Percentiles rank a stretch among this genome's conserved stretches.
phyloP scores from a whole-genome alignment of 1,140 invertebrate species.

The Spodoptera frugiperda region DNA sequence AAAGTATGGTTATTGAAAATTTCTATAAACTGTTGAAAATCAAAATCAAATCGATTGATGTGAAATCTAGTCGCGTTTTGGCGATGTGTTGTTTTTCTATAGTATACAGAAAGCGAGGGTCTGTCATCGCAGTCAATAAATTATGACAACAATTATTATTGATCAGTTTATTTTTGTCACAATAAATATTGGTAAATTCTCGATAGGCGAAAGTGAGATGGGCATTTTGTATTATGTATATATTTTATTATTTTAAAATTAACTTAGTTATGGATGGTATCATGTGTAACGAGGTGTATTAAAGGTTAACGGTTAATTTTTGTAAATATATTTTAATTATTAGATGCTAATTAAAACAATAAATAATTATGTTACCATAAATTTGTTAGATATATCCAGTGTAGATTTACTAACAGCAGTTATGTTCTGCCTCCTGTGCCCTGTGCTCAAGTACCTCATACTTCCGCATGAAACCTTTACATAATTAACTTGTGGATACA shows the following conservation, averaged over 20 bases:
- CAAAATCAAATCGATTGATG: constrained; percentile 38
- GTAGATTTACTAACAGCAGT: constrained; percentile 57
- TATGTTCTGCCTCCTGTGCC: constrained; percentile 23
- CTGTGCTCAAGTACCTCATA: constrained; percentile 42
- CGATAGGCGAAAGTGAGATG: constrained; percentile 51
- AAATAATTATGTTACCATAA: constrained; percentile 68
- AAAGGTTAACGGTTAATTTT: constrained; percentile 54
- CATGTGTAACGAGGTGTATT: constrained; percentile 54
- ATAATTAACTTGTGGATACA: constrained; percentile 6
- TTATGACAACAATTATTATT: constrained; percentile 11
- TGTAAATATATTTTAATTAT: constrained; percentile 71
- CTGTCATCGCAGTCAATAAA: constrained; percentile 23
- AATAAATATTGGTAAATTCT: constrained; percentile 34
- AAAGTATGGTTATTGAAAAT: constrained; percentile 63
- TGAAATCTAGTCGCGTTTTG: constrained; percentile 45
- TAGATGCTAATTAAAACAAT: constrained; percentile 56
- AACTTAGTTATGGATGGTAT: constrained; percentile 56
- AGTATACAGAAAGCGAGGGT: constrained; percentile 13
- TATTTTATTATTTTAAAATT: constrained; percentile 57
- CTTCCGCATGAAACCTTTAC: constrained; percentile 23
- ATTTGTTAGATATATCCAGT: constrained; percentile 64
- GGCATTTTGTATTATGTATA: constrained; percentile 63
- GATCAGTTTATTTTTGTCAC: constrained; percentile 25
- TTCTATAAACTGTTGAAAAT: constrained; percentile 66
- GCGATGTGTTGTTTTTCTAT: constrained; percentile 37